Evolutionary conservation across 53 echinoderm and acorn worm genomes (phyloP), one percentile per base, ranked within the genome.

Genomic region (Luidia sarsii): DNA sequence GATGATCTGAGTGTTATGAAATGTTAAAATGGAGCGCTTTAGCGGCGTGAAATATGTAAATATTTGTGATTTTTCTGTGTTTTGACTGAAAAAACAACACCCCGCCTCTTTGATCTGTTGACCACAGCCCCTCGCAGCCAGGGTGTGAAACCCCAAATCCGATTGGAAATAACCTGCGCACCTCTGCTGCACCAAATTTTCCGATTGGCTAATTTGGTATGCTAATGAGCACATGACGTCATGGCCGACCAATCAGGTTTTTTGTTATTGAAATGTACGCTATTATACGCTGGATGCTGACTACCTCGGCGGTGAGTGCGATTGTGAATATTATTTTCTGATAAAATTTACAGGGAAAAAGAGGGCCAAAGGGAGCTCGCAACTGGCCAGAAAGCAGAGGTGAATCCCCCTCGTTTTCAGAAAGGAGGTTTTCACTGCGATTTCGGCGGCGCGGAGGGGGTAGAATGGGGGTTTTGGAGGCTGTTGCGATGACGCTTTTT

Each of bases 301-400:
- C 85, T 89, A 85, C 85, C 80, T 82, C 79, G 93, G 87, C 87
- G 93, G 93, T 93, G 93, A 93, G 93, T 93, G 93, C 87, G 89
- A 92, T 89, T 65, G 89, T 89, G 93, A 93, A 93, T 93, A 89
- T 89, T 93, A 93, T 93, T 93, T 93, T 93, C 93, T 93, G 93
- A 93, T 93, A 93, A 93, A 93, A 90, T 93, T 93, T 93, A 86
- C 83, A 86, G 89, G 93, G 86, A 81, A 93, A 67, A 92, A 88
- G 65, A 79, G 77, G 83, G 56, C 59, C 70, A 80, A 86, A 83
- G 82, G 61, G 56, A 50, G 75, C 59, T 86, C 65, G 62, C 70
- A 70, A 82, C 57, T 38, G 55, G 65, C 46, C 83, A 61, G 36
- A 75, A 71, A 54, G 38, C 72, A 48, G 49, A 70, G 87, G 63